Base-by-base conservation (phyloP, 1,140 invertebrate genomes). In the Ceratitis capitata region DNA sequence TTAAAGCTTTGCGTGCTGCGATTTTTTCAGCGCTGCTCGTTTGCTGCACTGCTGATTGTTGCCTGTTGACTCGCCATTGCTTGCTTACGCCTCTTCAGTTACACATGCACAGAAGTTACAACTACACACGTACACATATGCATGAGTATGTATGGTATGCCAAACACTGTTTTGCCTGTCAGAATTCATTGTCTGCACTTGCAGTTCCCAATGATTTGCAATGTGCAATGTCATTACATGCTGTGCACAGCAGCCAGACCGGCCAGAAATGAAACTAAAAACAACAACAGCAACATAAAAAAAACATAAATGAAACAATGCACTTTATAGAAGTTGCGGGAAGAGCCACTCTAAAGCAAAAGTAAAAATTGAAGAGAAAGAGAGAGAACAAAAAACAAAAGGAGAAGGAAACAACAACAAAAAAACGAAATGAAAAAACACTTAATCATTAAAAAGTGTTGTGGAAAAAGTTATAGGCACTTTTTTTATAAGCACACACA, bases 41-140 rank as follows among this genome's bases (percentile, higher is more conserved):
- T 85, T 56, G 86, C 83, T 83, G 83, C 35, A 16, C n/a, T n/a
- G 53, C 51, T 58, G 83, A 84, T 84, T 35, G 42, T 82, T 82
- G 78, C 39, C 82, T 83, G 32, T 51, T 83, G 49, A 26, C 82
- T 51, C 29, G 82, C 82, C 16, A 19, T 2, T 51, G 82, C 26
- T 26, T 29, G 82, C 82, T 53, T 53, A 12, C 49, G 49, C 32
- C 26, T 29, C 26, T 51, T 47, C 45, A 56, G 29, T 23, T 35
- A n/a, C 53, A 53, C 47, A 69, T 5, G n/a, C n/a, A n/a, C n/a
- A n/a, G n/a, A n/a, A n/a, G n/a, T n/a, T n/a, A n/a, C n/a, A n/a
- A n/a, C n/a, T n/a, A 9, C 26, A 29, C 29, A 69, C 29, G 6
- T 9, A 12, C 7, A 2, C 9, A 35, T 29, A 12, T n/a, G 1